Conservation (phyloP, 1,140 invertebrate genomes). For the Notospermus geniculatus region DNA sequence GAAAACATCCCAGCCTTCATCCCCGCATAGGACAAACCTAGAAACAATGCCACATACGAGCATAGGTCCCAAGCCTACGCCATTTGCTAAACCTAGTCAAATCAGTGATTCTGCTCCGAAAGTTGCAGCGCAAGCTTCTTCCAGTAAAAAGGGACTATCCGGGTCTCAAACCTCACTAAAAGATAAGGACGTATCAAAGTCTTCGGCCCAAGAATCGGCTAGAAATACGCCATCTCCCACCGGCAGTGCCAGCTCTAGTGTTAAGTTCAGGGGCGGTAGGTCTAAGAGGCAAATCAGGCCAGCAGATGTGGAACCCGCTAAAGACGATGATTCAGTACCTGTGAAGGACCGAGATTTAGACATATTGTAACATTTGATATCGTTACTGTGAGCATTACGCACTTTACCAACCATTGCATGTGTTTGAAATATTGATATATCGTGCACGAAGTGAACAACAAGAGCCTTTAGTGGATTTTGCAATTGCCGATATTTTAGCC, state of each 20-base stretch:
- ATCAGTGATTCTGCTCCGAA: no score
- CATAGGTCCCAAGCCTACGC: neutral
- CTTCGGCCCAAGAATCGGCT: neutral
- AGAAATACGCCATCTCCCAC: conserved; percentile 1
- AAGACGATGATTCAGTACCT: conserved; percentile 34
- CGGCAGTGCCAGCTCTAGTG: neutral
- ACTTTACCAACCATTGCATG: no score
- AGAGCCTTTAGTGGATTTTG: no score
- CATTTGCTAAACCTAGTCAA: no score
- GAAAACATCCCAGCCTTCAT: conserved; percentile 35
- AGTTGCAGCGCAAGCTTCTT: neutral
- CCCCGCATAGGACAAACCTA: conserved; percentile 20
- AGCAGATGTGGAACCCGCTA: conserved; percentile 1
- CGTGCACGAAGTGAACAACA: no score
- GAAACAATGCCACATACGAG: conserved; percentile 8
- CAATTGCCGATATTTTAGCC: no score
- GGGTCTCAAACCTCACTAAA: neutral
- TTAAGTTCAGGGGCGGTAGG: neutral
- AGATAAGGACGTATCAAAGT: neutral
- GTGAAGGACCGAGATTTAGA: conserved; percentile 47
- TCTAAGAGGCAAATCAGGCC: neutral
- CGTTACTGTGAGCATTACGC: no score
- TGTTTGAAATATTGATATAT: no score
- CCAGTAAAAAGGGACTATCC: neutral
- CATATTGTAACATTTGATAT: conserved; percentile 34